A percentile compares a stretch with the other conserved stretches of the same genome.
phyloP scores from a whole-genome alignment of 2,113 vertebrate genomes.

The Cichladusa arquata region DNA sequence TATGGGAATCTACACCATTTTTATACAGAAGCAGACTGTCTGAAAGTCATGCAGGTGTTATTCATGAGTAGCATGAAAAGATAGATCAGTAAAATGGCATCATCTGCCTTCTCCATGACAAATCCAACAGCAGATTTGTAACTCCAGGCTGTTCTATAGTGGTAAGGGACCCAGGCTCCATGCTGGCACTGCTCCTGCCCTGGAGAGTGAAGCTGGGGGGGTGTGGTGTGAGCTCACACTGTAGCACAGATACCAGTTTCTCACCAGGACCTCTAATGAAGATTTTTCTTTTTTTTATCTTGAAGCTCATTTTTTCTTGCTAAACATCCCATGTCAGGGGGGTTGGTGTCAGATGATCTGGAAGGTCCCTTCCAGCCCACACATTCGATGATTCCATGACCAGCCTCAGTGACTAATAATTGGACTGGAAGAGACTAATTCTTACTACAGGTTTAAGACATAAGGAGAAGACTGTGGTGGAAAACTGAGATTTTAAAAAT shows the following conservation, averaged over 20 bases:
- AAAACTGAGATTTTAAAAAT: neutral
- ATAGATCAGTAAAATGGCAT: neutral
- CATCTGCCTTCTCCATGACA: neutral
- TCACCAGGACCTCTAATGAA: neutral
- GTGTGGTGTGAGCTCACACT: neutral
- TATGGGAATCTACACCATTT: neutral
- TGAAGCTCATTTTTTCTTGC: neutral
- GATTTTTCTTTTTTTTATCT: neutral
- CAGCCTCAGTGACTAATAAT: neutral
- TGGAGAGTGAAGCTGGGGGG: neutral
- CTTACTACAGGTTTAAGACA: neutral
- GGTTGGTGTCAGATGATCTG: neutral
- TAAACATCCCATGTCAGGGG: neutral
- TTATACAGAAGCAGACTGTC: neutral
- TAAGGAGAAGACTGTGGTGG: neutral
- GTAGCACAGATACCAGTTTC: neutral
- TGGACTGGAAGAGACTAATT: neutral
- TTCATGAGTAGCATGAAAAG: neutral
- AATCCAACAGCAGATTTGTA: neutral
- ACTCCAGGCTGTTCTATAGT: neutral
- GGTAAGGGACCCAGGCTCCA: neutral
- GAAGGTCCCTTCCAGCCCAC: neutral
- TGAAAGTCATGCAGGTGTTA: neutral
- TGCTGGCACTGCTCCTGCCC: neutral
- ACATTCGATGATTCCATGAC: neutral